A percentile compares a stretch with the other conserved stretches of the same genome.
These are phyloP conservation scores for Catostomus latipinnis DNA, from an alignment of 2,797 vertebrate species.

Conservation along the genomic window DNA sequence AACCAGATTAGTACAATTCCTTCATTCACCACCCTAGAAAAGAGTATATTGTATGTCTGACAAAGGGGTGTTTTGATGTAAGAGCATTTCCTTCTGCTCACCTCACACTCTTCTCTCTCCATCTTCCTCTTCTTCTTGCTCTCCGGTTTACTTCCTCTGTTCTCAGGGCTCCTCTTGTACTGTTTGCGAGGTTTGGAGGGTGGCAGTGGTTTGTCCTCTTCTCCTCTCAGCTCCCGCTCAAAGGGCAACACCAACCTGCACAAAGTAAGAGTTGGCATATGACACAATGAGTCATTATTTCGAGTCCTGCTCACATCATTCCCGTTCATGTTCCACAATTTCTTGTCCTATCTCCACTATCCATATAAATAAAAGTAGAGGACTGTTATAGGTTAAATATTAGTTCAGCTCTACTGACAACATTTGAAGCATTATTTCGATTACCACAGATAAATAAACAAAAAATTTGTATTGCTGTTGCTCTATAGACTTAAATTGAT, in stretches of 20 bases:
- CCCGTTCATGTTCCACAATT: too few relatives aligned
- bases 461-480: too few relatives aligned
- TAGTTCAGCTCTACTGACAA: too few relatives aligned
- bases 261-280: not conserved
- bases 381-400: too few relatives aligned
- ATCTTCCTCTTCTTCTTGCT: slow-evolving; percentile 72
- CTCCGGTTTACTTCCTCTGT: slow-evolving; percentile 70
- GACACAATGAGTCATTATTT: not conserved
- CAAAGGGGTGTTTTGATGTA: not conserved
- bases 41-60: not conserved
- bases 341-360: too few relatives aligned
- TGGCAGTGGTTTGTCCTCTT: slow-evolving; percentile 92
- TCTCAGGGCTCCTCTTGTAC: slow-evolving; percentile 83
- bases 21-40: too few relatives aligned
- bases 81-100: not conserved
- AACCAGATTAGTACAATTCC: too few relatives aligned
- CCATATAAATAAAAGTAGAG: too few relatives aligned
- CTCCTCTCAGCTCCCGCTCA: slow-evolving; percentile 89
- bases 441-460: too few relatives aligned
- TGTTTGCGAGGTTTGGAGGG: slow-evolving; percentile 88
- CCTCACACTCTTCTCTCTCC: slow-evolving; percentile 72
- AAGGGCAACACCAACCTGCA: slow-evolving; percentile 91
- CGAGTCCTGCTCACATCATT: too few relatives aligned
- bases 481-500: too few relatives aligned
- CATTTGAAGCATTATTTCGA: too few relatives aligned